Base-by-base conservation (phyloP, 2,888 invertebrate species). In the Sinodicranocentrus sp. region DNA sequence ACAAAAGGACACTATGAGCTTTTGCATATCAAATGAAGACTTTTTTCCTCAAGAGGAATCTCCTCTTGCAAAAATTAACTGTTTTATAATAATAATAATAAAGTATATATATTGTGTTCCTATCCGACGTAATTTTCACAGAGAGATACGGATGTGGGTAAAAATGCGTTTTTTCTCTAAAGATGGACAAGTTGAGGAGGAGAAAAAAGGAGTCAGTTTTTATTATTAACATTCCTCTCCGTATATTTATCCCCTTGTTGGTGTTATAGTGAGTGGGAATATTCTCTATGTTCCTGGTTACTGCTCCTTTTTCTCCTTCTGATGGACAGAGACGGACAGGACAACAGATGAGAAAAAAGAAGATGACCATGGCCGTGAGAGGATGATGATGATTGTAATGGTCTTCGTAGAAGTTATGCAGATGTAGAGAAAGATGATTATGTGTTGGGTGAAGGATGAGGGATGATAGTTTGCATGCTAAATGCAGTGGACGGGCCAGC, bases 241-340 rank as follows among this genome's bases (percentile, higher is more conserved):
- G 10, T 63, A 39, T 63, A 63, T 15, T 33, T 33, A 3, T 33
- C 33, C 33, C 48, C 15, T 48, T 48, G 48, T 48, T 48, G n/a
- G n/a, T 3, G 33, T n/a, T n/a, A n/a, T n/a, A n/a, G n/a, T n/a
- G n/a, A n/a, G n/a, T n/a, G n/a, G n/a, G n/a, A n/a, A n/a, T 39
- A 8, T 71, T 71, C 28, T 70, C 17, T 21, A 33, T 57, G 71
- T 59, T 33, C 15, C 23, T 28, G 28, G 19, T 17, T 21, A 13
- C 25, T 21, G 23, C 10, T 59, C 19, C 25, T 59, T 25, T 25
- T n/a, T 57, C 48, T 21, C 26, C 67, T n/a, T n/a, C n/a, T 76
- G 76, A 76, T 76, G 57, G 76, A 76, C 76, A 76, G 48, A 61
- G 67, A 63, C 59, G 75, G 76, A 67, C 52, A 44, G 48, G 67